A percentile compares a stretch with the other conserved stretches of the same genome.
phyloP scores from a whole-genome alignment of 1,140 invertebrate species.

The Nylanderia fulva region DNA sequence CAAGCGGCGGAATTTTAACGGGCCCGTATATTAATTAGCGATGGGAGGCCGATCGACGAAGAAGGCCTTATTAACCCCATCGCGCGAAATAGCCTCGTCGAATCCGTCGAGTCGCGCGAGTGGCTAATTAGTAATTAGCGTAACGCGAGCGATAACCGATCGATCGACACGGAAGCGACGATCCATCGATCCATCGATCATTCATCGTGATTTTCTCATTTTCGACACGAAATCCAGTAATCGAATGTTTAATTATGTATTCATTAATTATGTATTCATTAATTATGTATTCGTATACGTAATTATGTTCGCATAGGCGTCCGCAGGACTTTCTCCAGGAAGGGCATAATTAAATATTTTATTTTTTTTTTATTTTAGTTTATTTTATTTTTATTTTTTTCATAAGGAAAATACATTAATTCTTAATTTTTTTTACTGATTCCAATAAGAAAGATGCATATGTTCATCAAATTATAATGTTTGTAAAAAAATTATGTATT shows the following conservation, averaged over 20 bases:
- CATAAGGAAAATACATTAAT: no score
- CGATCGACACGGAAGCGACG: constrained; percentile 14
- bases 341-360: no score
- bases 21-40: constrained; percentile 58
- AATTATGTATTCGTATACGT: background rate
- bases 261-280: background rate
- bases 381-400: no score
- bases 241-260: background rate
- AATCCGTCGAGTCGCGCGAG: constrained; percentile 21
- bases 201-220: background rate
- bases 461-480: no score
- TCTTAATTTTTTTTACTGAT: no score
- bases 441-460: no score
- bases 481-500: no score
- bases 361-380: no score
- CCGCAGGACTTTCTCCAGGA: no score
- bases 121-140: constrained; percentile 55
- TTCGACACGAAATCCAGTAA: constrained; percentile 5
- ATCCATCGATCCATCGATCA: constrained; percentile 55
- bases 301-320: no score
- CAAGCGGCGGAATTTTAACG: constrained; percentile 63
- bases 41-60: background rate
- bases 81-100: background rate
- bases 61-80: constrained; percentile 43
- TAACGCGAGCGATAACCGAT: background rate